Conservation (phyloP, 1,140 invertebrate genomes). For the Atta cephalotes region DNA sequence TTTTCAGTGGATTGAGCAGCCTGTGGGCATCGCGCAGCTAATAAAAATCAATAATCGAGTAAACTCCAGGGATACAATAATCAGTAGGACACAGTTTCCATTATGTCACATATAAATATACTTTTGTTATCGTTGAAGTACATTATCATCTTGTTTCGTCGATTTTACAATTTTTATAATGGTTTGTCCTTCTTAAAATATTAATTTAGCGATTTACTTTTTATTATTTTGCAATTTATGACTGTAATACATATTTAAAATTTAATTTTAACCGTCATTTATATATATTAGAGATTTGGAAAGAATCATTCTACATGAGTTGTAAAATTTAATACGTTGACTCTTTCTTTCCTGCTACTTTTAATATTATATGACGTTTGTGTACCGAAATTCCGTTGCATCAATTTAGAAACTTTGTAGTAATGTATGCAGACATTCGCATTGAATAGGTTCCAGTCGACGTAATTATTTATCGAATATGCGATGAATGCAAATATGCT, state of each 20-base stretch:
- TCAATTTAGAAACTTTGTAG: neutral
- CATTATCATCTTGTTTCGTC: neutral
- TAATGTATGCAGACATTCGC: constrained; percentile 29
- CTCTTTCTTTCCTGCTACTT: neutral
- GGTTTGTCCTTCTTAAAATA: neutral
- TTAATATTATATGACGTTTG: neutral
- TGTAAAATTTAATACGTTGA: neutral
- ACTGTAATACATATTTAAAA: neutral
- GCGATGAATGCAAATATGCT: constrained; percentile 34
- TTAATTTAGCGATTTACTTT: neutral
- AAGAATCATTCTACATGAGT: neutral
- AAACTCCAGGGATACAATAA: constrained; percentile 42
- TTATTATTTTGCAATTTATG: neutral
- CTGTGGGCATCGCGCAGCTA: constrained; percentile 36
- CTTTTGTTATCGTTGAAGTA: neutral
- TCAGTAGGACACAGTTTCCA: constrained; percentile 20
- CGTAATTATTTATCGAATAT: constrained; percentile 45
- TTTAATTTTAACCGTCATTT: neutral
- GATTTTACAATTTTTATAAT: neutral
- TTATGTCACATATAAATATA: neutral
- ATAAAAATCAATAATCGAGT: constrained; percentile 59
- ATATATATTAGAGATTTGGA: neutral
- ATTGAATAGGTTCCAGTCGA: constrained; percentile 11
- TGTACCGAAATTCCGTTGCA: neutral
- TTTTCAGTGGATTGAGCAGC: constrained; percentile 47